A percentile compares a stretch with the other conserved stretches of the same genome.
These are phyloP conservation scores for Agrenia bidenticulata DNA, from an alignment of 2,888 invertebrate species.

Conservation along the genomic window DNA sequence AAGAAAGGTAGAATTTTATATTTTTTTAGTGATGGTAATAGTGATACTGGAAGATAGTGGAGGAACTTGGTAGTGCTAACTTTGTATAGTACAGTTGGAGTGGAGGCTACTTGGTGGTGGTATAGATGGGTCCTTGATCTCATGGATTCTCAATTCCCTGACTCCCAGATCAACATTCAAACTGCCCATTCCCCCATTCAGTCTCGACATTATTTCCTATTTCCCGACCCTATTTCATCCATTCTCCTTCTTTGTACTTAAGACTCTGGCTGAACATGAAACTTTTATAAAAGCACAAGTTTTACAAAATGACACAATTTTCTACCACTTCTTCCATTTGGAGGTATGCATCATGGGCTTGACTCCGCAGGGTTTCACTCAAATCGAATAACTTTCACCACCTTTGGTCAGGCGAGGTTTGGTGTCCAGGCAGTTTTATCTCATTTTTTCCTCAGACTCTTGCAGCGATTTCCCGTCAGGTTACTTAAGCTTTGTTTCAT, in stretches of 20 bases:
- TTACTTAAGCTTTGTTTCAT: too few relatives aligned
- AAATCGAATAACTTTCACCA: too few relatives aligned
- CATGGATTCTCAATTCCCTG: constrained; percentile 2
- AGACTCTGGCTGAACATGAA: background rate
- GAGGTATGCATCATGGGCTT: background rate
- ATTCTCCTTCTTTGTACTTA: background rate
- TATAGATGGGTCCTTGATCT: constrained; percentile 8
- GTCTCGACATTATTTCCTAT: constrained; percentile 6
- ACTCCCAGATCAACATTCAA: constrained; percentile 9
- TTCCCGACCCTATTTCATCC: constrained; percentile 3
- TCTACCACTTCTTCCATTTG: background rate
- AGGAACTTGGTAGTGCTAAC: too few relatives aligned
- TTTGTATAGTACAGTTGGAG: too few relatives aligned
- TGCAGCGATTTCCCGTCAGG: too few relatives aligned
- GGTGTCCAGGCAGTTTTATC: too few relatives aligned
- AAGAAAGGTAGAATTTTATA: background rate
- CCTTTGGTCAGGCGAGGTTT: too few relatives aligned
- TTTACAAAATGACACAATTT: background rate
- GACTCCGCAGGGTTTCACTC: too few relatives aligned
- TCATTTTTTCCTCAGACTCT: too few relatives aligned
- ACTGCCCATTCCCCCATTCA: constrained; percentile 8
- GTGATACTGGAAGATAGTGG: too few relatives aligned
- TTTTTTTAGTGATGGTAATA: too few relatives aligned
- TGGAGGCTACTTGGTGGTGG: background rate
- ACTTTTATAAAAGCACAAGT: constrained; percentile 1